Conservation (phyloP, 2,797 vertebrate species). For the Oryzias sinensis region DNA sequence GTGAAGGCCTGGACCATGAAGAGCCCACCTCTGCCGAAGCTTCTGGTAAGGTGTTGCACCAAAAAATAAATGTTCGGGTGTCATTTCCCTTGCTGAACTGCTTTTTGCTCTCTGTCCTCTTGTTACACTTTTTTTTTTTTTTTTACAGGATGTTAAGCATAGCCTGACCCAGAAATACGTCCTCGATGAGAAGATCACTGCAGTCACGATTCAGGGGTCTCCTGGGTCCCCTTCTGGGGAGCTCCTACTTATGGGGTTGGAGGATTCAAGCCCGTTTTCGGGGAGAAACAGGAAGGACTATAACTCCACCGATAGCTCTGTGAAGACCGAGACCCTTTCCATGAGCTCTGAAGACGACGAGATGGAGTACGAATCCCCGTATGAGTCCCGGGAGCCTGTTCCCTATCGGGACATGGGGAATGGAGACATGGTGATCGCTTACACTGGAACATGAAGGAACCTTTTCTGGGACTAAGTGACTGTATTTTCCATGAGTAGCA, state of each 20-base stretch:
- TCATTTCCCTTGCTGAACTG: neutral
- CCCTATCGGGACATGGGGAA: slow-evolving; percentile 15
- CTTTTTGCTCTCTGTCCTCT: neutral
- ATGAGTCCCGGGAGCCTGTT: neutral
- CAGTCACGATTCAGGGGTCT: rapidly evolving
- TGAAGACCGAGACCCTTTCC: neutral
- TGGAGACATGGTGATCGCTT: slow-evolving; percentile 12
- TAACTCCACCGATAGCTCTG: neutral
- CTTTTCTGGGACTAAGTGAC: too few relatives aligned
- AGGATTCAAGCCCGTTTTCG: rapidly evolving
- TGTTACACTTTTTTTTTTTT: neutral
- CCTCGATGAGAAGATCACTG: rapidly evolving
- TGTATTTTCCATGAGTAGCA: too few relatives aligned
- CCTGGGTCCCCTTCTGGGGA: too few relatives aligned
- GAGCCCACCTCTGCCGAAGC: rapidly evolving
- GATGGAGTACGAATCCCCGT: rapidly evolving
- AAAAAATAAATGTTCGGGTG: too few relatives aligned
- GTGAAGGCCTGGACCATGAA: slow-evolving; percentile 1
- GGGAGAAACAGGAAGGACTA: neutral
- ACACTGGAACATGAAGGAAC: neutral
- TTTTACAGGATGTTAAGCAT: too few relatives aligned
- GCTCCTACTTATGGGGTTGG: neutral
- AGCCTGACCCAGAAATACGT: too few relatives aligned
- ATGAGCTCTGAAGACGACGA: neutral
- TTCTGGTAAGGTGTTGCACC: slow-evolving; percentile 43